Evolutionary conservation across 53 echinoderm and acorn worm species (phyloP).

Genomic region (Zoroaster sp.): DNA sequence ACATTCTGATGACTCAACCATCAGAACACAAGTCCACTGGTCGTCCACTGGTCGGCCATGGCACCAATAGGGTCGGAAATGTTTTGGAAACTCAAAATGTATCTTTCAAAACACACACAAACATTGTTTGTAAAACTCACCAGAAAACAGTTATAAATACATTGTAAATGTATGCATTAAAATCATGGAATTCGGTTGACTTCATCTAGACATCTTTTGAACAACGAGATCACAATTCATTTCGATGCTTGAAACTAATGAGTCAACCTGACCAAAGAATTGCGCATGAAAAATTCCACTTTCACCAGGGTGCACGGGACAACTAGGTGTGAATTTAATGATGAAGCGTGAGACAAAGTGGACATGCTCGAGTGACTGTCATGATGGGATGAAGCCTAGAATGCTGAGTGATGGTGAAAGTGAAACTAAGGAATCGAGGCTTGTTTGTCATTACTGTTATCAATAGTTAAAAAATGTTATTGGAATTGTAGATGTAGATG

Average conservation of each 20-base stretch:
- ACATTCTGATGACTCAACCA: too few species aligned
- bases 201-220: neutral
- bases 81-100: neutral
- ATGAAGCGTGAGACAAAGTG: slow-evolving; percentile 45
- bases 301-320: neutral
- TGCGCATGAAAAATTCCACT: neutral
- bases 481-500: neutral
- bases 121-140: neutral
- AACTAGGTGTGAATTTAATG: slow-evolving; percentile 51
- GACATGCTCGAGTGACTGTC: slow-evolving; percentile 19
- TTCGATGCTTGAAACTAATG: neutral
- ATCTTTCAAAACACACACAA: neutral
- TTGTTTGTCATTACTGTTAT: neutral
- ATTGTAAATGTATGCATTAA: neutral
- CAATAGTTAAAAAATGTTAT: neutral
- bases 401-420: neutral
- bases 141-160: neutral
- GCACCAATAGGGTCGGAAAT: too few species aligned
- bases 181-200: neutral
- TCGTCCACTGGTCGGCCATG: too few species aligned
- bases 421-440: neutral
- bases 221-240: neutral
- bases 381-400: neutral
- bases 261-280: neutral
- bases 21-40: too few species aligned